Conservation (phyloP, 2,888 invertebrate genomes). For the Melinaea menophilus region DNA sequence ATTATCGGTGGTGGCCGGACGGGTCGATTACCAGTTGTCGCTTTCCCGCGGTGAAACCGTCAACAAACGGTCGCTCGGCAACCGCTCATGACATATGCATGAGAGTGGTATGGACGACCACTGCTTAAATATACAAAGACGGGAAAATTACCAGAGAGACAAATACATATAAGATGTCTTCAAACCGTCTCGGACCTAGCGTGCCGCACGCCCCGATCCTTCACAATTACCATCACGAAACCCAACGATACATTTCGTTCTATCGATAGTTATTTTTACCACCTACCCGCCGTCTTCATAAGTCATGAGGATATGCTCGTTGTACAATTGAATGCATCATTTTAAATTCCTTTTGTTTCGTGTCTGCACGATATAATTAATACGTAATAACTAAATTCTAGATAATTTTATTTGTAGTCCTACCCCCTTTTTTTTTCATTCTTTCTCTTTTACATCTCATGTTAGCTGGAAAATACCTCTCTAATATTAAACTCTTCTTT, state of each 20-base stretch:
- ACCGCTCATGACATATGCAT: conserved; percentile 78
- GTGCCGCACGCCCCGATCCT: conserved; percentile 36
- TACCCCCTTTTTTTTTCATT: too few relatives aligned
- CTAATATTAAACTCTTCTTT: too few relatives aligned
- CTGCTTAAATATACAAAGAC: conserved; percentile 74
- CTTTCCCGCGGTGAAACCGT: conserved; percentile 69
- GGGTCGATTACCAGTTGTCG: conserved; percentile 55
- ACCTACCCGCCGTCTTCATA: conserved; percentile 58
- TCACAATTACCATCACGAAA: conserved; percentile 54
- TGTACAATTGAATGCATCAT: conserved; percentile 57
- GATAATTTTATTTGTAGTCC: too few relatives aligned
- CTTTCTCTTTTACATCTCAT: too few relatives aligned
- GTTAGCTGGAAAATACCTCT: too few relatives aligned
- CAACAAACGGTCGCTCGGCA: conserved; percentile 76
- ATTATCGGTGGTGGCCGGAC: conserved; percentile 63
- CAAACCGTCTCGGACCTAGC: conserved; percentile 31
- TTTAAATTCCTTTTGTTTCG: conserved; percentile 55
- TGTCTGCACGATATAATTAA: conserved; percentile 46
- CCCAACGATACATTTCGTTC: conserved; percentile 55
- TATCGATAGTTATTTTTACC: conserved; percentile 60
- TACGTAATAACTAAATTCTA: conserved; percentile 28
- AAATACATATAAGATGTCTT: conserved; percentile 64
- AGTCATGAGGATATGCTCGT: conserved; percentile 63
- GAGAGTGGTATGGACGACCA: conserved; percentile 64
- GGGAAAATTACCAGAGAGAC: conserved; percentile 70